Base-by-base conservation (phyloP, 2,797 vertebrate genomes). In the Ctenopoma multispine region DNA sequence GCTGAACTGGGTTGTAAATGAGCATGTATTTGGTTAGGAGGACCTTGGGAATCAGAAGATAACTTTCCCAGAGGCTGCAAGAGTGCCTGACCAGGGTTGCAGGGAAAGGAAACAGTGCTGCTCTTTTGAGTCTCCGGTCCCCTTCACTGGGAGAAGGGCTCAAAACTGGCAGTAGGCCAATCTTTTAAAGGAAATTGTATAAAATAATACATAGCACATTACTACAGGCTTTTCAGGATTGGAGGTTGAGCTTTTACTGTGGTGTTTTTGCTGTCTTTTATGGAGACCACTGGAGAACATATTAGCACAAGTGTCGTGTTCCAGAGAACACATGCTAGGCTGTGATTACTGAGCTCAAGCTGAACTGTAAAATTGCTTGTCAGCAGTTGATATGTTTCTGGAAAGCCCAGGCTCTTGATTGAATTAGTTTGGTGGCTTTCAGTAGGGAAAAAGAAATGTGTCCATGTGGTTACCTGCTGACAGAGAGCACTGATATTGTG, bases 311-410 rank as follows among this genome's bases (percentile, higher is more conserved):
- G 89, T 90, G 88, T 92, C 82, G 80, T 90, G 88, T 92, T 88
- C 85, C 90, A 84, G 85, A 80, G 84, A 91, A 88, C 90, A 89
- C 84, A 91, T 83, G 83, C 85, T 78, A 85, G 80, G 76, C 90
- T 90, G 87, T 92, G 92, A 92, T 92, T 91, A 91, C 83, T 57
- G 80, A 82, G 89, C 87, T 86, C 81, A 79, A 81, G 82, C 83
- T 86, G 76, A 83, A 90, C 92, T 90, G 91, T 90, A 89, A 90
- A 93, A 92, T 91, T 60, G 65, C 90, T 91, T 92, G 91, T 93
- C 92, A 93, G 91, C 90, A 92, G 83, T 91, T 89, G 89, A 92
- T 90, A 76, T 85, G 88, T 91, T 91, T 93, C 83, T 92, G 92
- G 84, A 87, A 89, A 86, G 82, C 79, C 72, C 24, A 62, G 67